Evolutionary conservation across 2,888 invertebrate species (phyloP), one percentile per base, ranked within the genome.

Genomic region (Athalia rosae): DNA sequence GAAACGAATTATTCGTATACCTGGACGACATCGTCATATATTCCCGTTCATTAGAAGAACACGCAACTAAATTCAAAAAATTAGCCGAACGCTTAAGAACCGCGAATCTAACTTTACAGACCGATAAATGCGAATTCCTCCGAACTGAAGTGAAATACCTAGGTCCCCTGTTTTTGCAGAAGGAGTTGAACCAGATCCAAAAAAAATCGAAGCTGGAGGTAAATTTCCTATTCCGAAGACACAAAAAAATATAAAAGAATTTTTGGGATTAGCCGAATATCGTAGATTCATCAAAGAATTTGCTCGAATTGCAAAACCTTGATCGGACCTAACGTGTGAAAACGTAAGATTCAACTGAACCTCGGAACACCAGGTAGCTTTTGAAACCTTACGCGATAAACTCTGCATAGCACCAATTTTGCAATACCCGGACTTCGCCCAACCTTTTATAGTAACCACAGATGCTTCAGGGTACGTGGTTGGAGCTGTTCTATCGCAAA

Each of bases 331-430:
- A 53, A 7, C 69, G 11, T 66, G 62, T 63, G 71, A 77, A 28
- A 45, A 77, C 8, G 48, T 5, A 0, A 11, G 6, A 4, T 77
- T 77, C 56, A n/a, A 47, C 4, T 76, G 76, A 76, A 45, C 43
- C 5, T 13, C 45, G 13, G 61, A 56, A 4, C 63, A 76, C 13
- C 50, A 76, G 13, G 43, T n/a, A 7, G 63, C 76, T 13, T 78
- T 78, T 41, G 76, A 77, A 50, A 76, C 6, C 6, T 66, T 76
- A n/a, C n/a, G n/a, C n/a, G n/a, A n/a, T n/a, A n/a, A n/a, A n/a
- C n/a, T n/a, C n/a, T n/a, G n/a, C n/a, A n/a, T n/a, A n/a, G n/a
- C n/a, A n/a, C n/a, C n/a, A n/a, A n/a, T n/a, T n/a, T n/a, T n/a
- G n/a, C n/a, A n/a, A n/a, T n/a, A n/a, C n/a, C n/a, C n/a, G n/a